Evolutionary conservation across 2,113 vertebrate species (phyloP).

Genomic region (Lophochroa leadbeateri): DNA sequence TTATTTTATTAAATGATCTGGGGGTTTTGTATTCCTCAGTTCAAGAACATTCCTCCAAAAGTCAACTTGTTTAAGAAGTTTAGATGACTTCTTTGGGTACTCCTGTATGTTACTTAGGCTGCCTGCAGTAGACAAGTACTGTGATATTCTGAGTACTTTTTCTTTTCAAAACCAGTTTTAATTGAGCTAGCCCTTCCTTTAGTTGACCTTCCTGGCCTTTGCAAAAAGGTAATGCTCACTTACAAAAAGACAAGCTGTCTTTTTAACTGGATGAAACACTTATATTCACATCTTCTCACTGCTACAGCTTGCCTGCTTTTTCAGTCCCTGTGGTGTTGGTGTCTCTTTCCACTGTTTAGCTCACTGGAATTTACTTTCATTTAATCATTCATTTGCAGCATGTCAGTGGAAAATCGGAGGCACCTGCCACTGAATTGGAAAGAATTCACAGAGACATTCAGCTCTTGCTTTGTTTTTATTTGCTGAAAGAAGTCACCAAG

Average conservation of each 20-base stretch:
- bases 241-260: not conserved
- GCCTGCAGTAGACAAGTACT: not conserved
- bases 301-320: not conserved
- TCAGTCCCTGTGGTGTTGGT: constrained; percentile 9
- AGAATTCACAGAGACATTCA: constrained; percentile 40
- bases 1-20: not conserved
- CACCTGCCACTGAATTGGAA: constrained; percentile 68
- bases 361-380: constrained; percentile 72
- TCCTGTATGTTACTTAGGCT: not conserved
- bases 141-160: not conserved
- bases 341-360: constrained; percentile 65
- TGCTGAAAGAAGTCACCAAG: not conserved
- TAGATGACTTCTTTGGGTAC: not conserved
- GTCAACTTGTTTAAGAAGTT: not conserved
- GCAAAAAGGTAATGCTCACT: not conserved
- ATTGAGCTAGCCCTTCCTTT: not conserved
- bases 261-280: not conserved
- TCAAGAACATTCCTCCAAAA: not conserved
- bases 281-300: not conserved
- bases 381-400: constrained; percentile 69
- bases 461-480: constrained; percentile 24
- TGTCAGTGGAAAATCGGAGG: constrained; percentile 60
- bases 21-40: not conserved
- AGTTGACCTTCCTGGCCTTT: not conserved
- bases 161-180: not conserved